Evolutionary conservation across 2,113 vertebrate species (phyloP).

Genomic region (Cephalopholis sonnerati): DNA sequence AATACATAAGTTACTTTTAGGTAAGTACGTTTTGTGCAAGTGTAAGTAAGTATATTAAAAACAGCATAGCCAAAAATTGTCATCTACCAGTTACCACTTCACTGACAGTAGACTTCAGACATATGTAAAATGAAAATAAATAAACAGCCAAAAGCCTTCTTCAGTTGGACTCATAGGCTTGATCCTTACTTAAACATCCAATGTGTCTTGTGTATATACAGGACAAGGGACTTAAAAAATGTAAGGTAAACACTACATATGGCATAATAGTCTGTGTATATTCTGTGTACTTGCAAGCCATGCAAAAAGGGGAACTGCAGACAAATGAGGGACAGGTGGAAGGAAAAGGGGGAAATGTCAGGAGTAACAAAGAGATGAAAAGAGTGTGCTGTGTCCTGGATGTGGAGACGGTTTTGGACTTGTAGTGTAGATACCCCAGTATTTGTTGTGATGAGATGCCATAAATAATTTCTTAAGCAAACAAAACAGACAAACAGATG

Average conservation of each 20-base stretch:
- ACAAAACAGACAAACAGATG: neutral
- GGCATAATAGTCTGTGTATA: constrained; percentile 9
- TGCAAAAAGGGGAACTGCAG: constrained; percentile 69
- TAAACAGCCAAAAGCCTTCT: constrained; percentile 2
- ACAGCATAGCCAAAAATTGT: neutral
- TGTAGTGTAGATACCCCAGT: neutral
- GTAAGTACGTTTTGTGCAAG: neutral
- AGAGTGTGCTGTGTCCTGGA: constrained; percentile 40
- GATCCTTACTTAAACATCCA: neutral
- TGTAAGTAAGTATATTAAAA: neutral
- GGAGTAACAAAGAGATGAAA: neutral
- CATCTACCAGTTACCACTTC: constrained; percentile 19
- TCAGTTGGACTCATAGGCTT: neutral
- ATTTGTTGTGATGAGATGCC: neutral
- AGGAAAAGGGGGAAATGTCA: constrained; percentile 14
- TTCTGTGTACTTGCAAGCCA: constrained; percentile 72
- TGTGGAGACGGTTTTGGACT: neutral
- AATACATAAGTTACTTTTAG: too few relatives aligned
- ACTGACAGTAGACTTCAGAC: constrained; percentile 50
- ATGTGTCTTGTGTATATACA: constrained; percentile 12
- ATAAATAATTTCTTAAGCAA: neutral
- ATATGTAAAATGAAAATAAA: constrained; percentile 6
- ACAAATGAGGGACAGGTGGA: constrained; percentile 48
- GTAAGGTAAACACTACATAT: constrained; percentile 10
- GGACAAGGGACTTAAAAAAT: neutral